Evolutionary conservation across 2,797 vertebrate species (phyloP).

Genomic region (Mergus octosetaceus): DNA sequence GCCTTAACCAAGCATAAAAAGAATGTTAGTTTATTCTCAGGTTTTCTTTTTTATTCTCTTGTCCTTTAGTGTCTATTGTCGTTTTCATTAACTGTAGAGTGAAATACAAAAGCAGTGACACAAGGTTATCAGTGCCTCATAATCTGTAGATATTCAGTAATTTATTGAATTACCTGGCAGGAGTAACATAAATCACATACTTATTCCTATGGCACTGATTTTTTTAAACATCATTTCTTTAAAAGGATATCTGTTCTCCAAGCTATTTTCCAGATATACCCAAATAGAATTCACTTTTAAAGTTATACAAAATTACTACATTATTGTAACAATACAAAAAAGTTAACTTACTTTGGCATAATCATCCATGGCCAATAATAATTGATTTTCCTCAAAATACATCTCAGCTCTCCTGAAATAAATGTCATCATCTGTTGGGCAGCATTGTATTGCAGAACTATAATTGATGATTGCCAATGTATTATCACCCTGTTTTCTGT

Average conservation of each 20-base stretch:
- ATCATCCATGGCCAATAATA: slow-evolving; percentile 80
- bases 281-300: not conserved
- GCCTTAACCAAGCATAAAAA: not conserved
- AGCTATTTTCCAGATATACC: not conserved
- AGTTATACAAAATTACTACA: not conserved
- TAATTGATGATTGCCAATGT: slow-evolving; percentile 77
- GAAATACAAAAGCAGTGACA: not conserved
- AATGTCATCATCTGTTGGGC: slow-evolving; percentile 76
- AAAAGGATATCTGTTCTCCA: not conserved
- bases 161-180: not conserved
- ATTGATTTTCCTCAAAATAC: slow-evolving; percentile 68
- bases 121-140: not conserved
- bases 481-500: slow-evolving; percentile 68
- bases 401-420: slow-evolving; percentile 81
- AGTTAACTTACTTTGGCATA: slow-evolving; percentile 76
- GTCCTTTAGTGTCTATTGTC: not conserved
- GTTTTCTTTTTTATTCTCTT: not conserved
- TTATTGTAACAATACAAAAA: not conserved
- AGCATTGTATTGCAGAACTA: slow-evolving; percentile 76
- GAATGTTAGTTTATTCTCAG: not conserved
- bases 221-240: not conserved
- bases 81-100: not conserved
- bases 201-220: not conserved
- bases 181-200: not conserved
- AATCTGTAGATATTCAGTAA: not conserved